A percentile compares a stretch with the other conserved stretches of the same genome.
Conservation (phyloP, 2,888 invertebrate genomes). For the Drosophila anomelani region DNA sequence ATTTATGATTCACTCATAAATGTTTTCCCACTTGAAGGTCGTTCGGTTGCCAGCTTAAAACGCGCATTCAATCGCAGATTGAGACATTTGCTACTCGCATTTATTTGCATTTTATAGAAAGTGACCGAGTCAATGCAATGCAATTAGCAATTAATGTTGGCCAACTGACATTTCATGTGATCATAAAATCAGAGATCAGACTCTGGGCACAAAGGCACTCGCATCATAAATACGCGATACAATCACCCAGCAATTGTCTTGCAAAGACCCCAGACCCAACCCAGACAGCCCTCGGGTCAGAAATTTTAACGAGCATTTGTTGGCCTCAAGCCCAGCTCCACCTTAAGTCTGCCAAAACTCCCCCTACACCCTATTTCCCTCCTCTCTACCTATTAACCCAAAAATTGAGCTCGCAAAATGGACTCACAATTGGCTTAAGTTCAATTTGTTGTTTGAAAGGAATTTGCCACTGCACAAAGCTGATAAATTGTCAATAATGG, state of each 20-base stretch:
- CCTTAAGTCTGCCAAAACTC: slow-evolving; percentile 49
- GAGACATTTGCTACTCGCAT: slow-evolving; percentile 23
- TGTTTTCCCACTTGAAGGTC: slow-evolving; percentile 55
- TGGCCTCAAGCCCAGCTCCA: slow-evolving; percentile 42
- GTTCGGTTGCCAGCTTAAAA: slow-evolving; percentile 59
- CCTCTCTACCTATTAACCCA: background rate
- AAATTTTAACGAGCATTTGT: slow-evolving; percentile 61
- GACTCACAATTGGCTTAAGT: slow-evolving; percentile 23
- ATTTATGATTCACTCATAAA: slow-evolving; percentile 18
- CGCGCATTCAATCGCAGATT: slow-evolving; percentile 16
- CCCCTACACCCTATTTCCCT: slow-evolving; percentile 34
- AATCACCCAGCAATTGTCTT: slow-evolving; percentile 63
- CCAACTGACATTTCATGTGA: slow-evolving; percentile 65
- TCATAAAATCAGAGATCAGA: slow-evolving; percentile 30
- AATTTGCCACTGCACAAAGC: slow-evolving; percentile 42
- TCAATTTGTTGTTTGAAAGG: slow-evolving; percentile 32
- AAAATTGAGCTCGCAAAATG: slow-evolving; percentile 22
- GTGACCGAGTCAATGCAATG: slow-evolving; percentile 59
- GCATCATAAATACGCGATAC: slow-evolving; percentile 64
- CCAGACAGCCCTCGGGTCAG: slow-evolving; percentile 67
- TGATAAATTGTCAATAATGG: slow-evolving; percentile 25
- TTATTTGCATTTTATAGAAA: slow-evolving; percentile 74
- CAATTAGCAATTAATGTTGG: slow-evolving; percentile 65
- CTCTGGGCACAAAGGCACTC: slow-evolving; percentile 26
- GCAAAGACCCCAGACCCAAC: slow-evolving; percentile 68